phyloP scores from a whole-genome alignment of 2,797 vertebrate species.

The Acrocephalus scirpaceus region DNA sequence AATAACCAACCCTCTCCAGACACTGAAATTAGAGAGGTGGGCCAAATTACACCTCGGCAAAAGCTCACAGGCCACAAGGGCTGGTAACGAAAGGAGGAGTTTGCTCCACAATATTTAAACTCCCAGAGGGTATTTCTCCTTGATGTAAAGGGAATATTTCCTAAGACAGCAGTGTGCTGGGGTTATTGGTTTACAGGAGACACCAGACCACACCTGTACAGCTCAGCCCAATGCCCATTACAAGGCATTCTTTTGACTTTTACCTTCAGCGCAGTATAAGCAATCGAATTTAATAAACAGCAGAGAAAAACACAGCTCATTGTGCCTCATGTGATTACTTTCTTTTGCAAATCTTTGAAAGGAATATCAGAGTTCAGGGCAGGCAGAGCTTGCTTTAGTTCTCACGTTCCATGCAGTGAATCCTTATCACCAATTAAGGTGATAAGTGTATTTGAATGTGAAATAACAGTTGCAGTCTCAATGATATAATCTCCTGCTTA shows the following conservation, averaged over 20 bases:
- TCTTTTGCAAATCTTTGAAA: background rate
- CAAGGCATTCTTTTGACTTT: background rate
- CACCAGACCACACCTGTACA: background rate
- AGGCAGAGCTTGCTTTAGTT: background rate
- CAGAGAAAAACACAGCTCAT: background rate
- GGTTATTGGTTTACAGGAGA: background rate
- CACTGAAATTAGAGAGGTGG: conserved; percentile 21
- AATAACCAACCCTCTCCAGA: background rate
- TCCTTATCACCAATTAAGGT: conserved; percentile 24
- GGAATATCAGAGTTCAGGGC: background rate
- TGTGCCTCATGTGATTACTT: background rate
- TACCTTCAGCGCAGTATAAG: background rate
- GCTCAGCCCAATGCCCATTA: background rate
- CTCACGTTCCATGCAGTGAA: background rate
- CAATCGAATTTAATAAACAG: background rate
- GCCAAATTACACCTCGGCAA: background rate
- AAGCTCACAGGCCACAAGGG: background rate
- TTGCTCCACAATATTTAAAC: background rate
- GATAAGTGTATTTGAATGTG: conserved; percentile 38
- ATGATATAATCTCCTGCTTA: background rate
- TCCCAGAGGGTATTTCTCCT: background rate
- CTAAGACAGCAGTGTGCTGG: background rate
- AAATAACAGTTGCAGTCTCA: conserved; percentile 1
- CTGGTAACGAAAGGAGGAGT: background rate
- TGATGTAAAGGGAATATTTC: background rate